phyloP scores from a whole-genome alignment of 2,888 invertebrate genomes.

The Acleris cristana region DNA sequence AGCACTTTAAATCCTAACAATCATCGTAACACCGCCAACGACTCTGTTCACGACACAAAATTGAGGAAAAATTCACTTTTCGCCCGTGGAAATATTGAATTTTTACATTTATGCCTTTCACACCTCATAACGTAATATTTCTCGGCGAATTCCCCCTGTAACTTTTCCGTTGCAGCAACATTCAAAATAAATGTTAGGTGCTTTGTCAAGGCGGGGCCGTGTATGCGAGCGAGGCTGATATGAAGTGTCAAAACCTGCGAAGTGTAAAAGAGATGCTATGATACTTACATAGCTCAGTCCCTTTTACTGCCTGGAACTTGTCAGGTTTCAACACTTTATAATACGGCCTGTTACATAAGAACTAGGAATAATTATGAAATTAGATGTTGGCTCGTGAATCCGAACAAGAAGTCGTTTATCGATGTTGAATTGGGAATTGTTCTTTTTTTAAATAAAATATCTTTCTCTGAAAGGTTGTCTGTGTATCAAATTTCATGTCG shows the following conservation, averaged over 20 bases:
- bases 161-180: conserved; percentile 78
- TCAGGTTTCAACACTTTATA: too few relatives aligned
- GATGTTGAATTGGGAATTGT: too few relatives aligned
- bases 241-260: neutral
- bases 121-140: conserved; percentile 84
- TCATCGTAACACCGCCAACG: conserved; percentile 50
- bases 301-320: too few relatives aligned
- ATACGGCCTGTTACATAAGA: too few relatives aligned
- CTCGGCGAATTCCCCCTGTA: conserved; percentile 70
- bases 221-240: conserved; percentile 47
- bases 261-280: neutral
- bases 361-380: too few relatives aligned
- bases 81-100: conserved; percentile 78
- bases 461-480: too few relatives aligned
- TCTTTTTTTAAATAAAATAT: too few relatives aligned
- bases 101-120: conserved; percentile 83
- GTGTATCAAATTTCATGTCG: too few relatives aligned
- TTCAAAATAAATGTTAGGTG: conserved; percentile 81
- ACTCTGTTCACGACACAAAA: conserved; percentile 66
- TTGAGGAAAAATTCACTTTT: conserved; percentile 72
- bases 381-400: too few relatives aligned
- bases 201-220: conserved; percentile 68
- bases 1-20: conserved; percentile 41
- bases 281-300: neutral
- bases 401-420: too few relatives aligned